phyloP scores from a whole-genome alignment of 2,113 vertebrate species.

The Suricata suricatta region DNA sequence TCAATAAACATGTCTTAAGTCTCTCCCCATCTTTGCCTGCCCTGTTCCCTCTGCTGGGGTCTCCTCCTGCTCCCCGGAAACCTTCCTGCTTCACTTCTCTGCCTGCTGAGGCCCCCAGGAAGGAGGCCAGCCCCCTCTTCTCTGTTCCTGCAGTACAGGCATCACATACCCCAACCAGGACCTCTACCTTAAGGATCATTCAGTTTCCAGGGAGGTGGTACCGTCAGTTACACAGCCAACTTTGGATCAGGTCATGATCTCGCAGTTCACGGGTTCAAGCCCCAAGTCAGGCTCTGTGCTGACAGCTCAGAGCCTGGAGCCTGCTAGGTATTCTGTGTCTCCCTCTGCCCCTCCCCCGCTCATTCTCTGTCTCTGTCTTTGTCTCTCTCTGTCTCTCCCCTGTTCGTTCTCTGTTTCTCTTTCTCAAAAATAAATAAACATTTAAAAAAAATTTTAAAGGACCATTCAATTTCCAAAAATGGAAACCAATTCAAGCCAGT shows the following conservation, averaged over 20 bases:
- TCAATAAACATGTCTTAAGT: fast-evolving
- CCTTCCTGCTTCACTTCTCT: background rate
- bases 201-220: too few relatives aligned
- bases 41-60: background rate
- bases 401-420: too few relatives aligned
- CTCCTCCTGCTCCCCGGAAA: background rate
- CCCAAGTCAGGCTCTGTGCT: fast-evolving
- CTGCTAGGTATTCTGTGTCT: too few relatives aligned
- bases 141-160: background rate
- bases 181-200: background rate
- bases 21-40: background rate
- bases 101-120: background rate
- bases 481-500: background rate
- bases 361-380: too few relatives aligned
- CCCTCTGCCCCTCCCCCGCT: too few relatives aligned
- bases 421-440: too few relatives aligned
- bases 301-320: too few relatives aligned
- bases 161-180: background rate
- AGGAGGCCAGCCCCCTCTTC: background rate
- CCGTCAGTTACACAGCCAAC: too few relatives aligned
- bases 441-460: background rate
- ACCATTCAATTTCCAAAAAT: background rate
- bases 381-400: too few relatives aligned
- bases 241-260: too few relatives aligned
- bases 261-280: too few relatives aligned